Evolutionary conservation across 2,888 invertebrate species (phyloP).

Genomic region (Acrobasis suavella): DNA sequence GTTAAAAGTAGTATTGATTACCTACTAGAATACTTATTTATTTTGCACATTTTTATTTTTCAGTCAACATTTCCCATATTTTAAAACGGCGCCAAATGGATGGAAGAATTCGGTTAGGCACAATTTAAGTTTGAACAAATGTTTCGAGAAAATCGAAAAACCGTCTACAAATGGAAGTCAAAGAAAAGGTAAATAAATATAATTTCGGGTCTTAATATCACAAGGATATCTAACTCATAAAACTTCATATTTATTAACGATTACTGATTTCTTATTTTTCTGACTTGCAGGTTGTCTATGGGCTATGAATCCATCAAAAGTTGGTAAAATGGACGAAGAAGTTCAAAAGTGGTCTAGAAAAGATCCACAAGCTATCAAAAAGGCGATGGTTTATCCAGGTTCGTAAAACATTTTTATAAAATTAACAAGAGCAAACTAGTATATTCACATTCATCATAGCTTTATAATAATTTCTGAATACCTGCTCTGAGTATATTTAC

Average conservation of each 20-base stretch:
- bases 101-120: slow-evolving; percentile 99
- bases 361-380: slow-evolving; percentile 95
- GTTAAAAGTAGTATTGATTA: neutral
- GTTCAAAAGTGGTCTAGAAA: slow-evolving; percentile 98
- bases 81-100: slow-evolving; percentile 98
- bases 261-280: slow-evolving; percentile 1
- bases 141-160: slow-evolving; percentile 98
- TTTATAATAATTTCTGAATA: no score
- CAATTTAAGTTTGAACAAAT: slow-evolving; percentile 98
- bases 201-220: no score
- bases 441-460: neutral
- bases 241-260: no score
- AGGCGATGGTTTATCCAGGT: slow-evolving; percentile 97
- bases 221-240: no score
- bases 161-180: slow-evolving; percentile 94
- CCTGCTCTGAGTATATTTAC: no score
- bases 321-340: slow-evolving; percentile 98
- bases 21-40: neutral
- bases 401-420: slow-evolving; percentile 21
- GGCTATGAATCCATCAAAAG: slow-evolving; percentile 98
- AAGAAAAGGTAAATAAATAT: slow-evolving; percentile 83
- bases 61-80: slow-evolving; percentile 98
- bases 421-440: no score
- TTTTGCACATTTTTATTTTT: slow-evolving; percentile 49
- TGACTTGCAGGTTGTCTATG: slow-evolving; percentile 89